Base-by-base conservation (phyloP, 2,888 invertebrate genomes). In the Watsonalla cultraria region DNA sequence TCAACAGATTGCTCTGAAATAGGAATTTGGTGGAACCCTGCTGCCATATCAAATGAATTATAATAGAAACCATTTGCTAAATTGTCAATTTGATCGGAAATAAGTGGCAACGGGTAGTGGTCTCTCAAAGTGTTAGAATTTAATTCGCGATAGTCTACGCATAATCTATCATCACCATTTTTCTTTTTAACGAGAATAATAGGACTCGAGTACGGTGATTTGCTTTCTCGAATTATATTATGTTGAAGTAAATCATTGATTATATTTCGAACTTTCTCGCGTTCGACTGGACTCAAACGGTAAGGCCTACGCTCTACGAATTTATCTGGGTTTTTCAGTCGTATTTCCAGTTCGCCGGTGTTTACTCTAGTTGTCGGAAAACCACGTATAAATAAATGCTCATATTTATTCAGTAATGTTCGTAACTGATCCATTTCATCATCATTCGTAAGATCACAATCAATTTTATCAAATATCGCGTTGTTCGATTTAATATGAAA, bases 61-160 rank as follows among this genome's bases (percentile, higher is more conserved):
- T 56, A 64, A n/a, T 39, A 57, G 0, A 55, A 13, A 0, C 56
- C 60, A 5, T 56, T 59, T 14, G 9, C n/a, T 11, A 62, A 46
- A 0, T 56, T 15, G 5, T 37, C 35, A 8, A 57, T 58, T 39
- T 57, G 58, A 9, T 60, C 60, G 0, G 37, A 7, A 7, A 60
- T 58, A 0, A 61, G 37, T 0, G 58, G 60, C 7, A 61, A 47
- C 7, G 56, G 58, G 39, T 54, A 58, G 0, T 58, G 45, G 39
- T 57, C 59, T 0, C 54, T 51, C 8, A 56, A 47, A 0, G 58
- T 61, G 34, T 60, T 60, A 7, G 11, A 34, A 33, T 61, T 61
- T 0, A 64, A 46, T 8, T 64, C 61, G 0, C 60, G 13, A 14
- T 58, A 64, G 15, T 64, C 61, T 0, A 64, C 47, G n/a, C 52